Evolutionary conservation across 2,797 vertebrate species (phyloP).

Genomic region (Periparus ater): DNA sequence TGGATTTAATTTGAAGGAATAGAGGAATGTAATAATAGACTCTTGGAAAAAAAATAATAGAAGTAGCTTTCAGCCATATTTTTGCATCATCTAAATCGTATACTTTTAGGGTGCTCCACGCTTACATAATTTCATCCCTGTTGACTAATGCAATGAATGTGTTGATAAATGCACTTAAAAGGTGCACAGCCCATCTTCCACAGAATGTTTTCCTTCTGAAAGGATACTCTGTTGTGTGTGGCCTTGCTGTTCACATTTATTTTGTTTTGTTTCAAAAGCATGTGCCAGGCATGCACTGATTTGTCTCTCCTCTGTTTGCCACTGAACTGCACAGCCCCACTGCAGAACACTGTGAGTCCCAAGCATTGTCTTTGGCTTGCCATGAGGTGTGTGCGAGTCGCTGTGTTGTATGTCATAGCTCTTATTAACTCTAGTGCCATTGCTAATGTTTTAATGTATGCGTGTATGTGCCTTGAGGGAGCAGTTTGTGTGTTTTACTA

Average conservation of each 20-base stretch:
- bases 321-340: neutral
- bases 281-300: neutral
- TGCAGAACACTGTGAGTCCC: neutral
- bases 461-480: slow-evolving; percentile 61
- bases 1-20: neutral
- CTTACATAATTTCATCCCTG: neutral
- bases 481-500: slow-evolving; percentile 73
- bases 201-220: neutral
- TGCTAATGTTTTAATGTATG: slow-evolving; percentile 75
- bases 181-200: neutral
- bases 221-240: accelerated
- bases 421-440: slow-evolving; percentile 68
- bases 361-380: neutral
- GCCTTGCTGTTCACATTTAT: neutral
- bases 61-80: neutral
- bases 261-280: neutral
- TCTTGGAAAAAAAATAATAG: neutral
- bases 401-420: slow-evolving; percentile 58
- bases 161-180: neutral
- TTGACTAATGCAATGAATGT: neutral
- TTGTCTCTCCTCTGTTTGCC: neutral
- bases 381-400: slow-evolving; percentile 2
- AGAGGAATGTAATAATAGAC: neutral
- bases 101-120: neutral
- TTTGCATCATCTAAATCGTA: neutral